phyloP scores from a whole-genome alignment of 1,140 invertebrate genomes.

The Leptinotarsa defecta region DNA sequence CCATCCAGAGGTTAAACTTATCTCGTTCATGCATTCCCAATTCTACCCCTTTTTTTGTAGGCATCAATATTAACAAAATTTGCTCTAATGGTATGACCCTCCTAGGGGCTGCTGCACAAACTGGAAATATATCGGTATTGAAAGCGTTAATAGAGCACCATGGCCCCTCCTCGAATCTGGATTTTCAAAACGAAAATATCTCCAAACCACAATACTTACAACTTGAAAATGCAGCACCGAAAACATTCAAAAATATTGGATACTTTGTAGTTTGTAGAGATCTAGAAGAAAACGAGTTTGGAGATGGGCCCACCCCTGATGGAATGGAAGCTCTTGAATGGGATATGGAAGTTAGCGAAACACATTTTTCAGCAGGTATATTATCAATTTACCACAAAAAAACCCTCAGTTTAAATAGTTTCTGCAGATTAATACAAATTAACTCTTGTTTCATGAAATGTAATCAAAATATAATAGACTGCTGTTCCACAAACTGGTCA shows the following conservation, averaged over 20 bases:
- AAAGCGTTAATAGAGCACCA: slow-evolving; percentile 54
- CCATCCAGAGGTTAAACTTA: slow-evolving; percentile 38
- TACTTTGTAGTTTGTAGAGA: slow-evolving; percentile 56
- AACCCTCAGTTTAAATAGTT: too few species aligned
- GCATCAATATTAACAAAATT: slow-evolving; percentile 58
- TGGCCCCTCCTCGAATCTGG: slow-evolving; percentile 38
- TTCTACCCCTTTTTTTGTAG: slow-evolving; percentile 44
- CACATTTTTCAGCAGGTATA: slow-evolving; percentile 39
- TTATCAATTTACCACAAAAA: not conserved
- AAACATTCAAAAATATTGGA: slow-evolving; percentile 52
- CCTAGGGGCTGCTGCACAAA: slow-evolving; percentile 58
- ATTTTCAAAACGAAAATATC: slow-evolving; percentile 37
- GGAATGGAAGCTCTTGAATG: slow-evolving; percentile 66
- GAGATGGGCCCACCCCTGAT: slow-evolving; percentile 62
- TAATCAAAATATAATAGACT: too few species aligned
- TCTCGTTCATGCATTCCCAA: slow-evolving; percentile 16
- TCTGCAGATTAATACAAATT: too few species aligned
- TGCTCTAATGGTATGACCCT: slow-evolving; percentile 57
- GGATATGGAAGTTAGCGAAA: slow-evolving; percentile 61
- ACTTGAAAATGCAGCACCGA: slow-evolving; percentile 37
- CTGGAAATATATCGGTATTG: slow-evolving; percentile 56
- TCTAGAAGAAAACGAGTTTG: slow-evolving; percentile 51
- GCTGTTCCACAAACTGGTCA: too few species aligned
- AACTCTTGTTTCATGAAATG: not conserved
- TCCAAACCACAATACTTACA: slow-evolving; percentile 43